phyloP scores from a whole-genome alignment of 2,888 invertebrate species.

The Leptodirus hochenwartii region DNA sequence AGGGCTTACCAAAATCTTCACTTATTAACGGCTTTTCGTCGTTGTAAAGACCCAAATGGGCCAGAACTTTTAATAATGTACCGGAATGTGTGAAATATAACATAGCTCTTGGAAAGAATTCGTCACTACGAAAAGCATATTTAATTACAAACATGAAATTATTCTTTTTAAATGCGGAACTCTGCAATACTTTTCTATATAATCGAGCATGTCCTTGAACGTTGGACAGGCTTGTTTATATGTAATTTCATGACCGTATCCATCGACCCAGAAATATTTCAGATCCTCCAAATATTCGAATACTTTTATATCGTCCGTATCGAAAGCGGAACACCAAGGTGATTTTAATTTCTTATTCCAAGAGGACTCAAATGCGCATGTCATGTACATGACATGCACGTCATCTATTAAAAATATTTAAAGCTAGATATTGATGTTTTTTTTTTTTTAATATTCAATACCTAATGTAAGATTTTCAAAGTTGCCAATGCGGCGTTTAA shows the following conservation, averaged over 20 bases:
- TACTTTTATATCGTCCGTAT: slow-evolving; percentile 37
- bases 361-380: slow-evolving; percentile 71
- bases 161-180: slow-evolving; percentile 29
- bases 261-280: slow-evolving; percentile 66
- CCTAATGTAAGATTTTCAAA: too few species aligned
- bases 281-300: slow-evolving; percentile 63
- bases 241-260: slow-evolving; percentile 57
- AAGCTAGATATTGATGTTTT: slow-evolving; percentile 6
- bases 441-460: slow-evolving; percentile 5
- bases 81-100: slow-evolving; percentile 74
- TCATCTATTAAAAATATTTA: slow-evolving; percentile 28
- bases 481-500: too few species aligned
- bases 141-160: background rate
- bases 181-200: slow-evolving; percentile 39
- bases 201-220: slow-evolving; percentile 48
- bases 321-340: slow-evolving; percentile 66
- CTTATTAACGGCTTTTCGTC: slow-evolving; percentile 42
- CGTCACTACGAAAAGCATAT: slow-evolving; percentile 15
- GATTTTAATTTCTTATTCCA: slow-evolving; percentile 44
- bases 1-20: slow-evolving; percentile 26
- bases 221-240: slow-evolving; percentile 59
- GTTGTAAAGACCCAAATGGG: slow-evolving; percentile 53
- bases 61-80: slow-evolving; percentile 54
- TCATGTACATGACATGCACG: slow-evolving; percentile 45
- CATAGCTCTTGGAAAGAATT: slow-evolving; percentile 24